Evolutionary conservation across 2,888 invertebrate genomes (phyloP), one percentile per base, ranked within the genome.

Genomic region (Pemphredon lugubris): DNA sequence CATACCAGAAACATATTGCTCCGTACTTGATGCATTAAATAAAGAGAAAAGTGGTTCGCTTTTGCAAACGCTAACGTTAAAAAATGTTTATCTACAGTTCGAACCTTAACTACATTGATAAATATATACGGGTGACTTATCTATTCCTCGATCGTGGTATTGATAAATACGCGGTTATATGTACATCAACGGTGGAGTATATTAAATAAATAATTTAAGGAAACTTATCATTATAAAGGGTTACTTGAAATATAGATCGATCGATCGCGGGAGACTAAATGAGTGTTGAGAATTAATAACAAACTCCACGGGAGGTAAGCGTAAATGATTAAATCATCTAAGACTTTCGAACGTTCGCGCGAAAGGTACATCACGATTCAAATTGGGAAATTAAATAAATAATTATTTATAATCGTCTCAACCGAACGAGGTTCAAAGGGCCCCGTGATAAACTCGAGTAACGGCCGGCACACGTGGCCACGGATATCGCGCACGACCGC

Each of bases 1-100:
- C 89, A 89, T 67, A 86, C 81, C 44, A 87, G 84, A 71, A 88
- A 84, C 88, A 89, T 89, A 34, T 85, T 85, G 73, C 77, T 81
- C 44, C 78, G 81, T 73, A 64, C 53, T 74, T 79, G 75, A 81
- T 75, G 68, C 85, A 85, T 85, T 77, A 81, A 82, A 75, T 54
- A 61, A 59, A 40, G 42, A 18, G 40, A 40, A 40, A 5, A 16
- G 1, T 40, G 16, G 23, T 60, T 45, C 26, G n/a, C 54, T 55
- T 18, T 42, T 11, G 13, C 32, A n/a, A 44, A n/a, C 34, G 30
- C 34, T 53, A 16, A 5, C 26, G 42, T 59, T 50, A 57, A 71
- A 71, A 71, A 40, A 55, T 48, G 18, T 14, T 45, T 70, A 77
- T 73, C 7, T 69, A 73, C 75, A 73, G 73, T 69, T 77, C 23